Conservation (phyloP, 2,888 invertebrate species). For the Eretmocerus hayati region DNA sequence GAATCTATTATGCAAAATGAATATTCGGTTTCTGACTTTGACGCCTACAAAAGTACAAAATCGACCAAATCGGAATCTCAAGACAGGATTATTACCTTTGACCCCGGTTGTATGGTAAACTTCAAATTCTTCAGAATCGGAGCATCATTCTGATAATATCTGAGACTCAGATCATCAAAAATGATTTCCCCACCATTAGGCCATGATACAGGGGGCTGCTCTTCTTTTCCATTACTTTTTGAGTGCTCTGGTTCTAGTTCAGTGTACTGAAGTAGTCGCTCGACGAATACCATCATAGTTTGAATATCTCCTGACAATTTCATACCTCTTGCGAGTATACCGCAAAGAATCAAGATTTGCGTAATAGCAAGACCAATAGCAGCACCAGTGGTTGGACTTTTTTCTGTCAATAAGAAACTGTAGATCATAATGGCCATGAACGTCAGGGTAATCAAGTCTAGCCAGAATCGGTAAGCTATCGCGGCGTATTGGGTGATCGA, state of each 20-base stretch:
- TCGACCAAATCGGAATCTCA: no score
- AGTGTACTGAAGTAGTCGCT: slow-evolving; percentile 63
- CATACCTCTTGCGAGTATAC: slow-evolving; percentile 58
- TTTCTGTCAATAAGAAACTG: slow-evolving; percentile 52
- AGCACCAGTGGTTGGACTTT: slow-evolving; percentile 48
- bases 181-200: slow-evolving; percentile 50
- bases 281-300: slow-evolving; percentile 60
- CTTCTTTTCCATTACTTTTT: slow-evolving; percentile 53
- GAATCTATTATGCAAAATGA: no score
- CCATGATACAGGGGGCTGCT: slow-evolving; percentile 52
- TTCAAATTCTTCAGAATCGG: slow-evolving; percentile 51
- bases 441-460: slow-evolving; percentile 56
- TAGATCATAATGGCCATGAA: slow-evolving; percentile 52
- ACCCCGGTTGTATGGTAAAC: slow-evolving; percentile 50
- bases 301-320: slow-evolving; percentile 62
- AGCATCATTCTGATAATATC: slow-evolving; percentile 45
- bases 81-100: slow-evolving; percentile 54
- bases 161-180: slow-evolving; percentile 51
- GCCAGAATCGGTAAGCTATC: slow-evolving; percentile 55
- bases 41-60: no score
- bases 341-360: slow-evolving; percentile 49
- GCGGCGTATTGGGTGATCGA: slow-evolving; percentile 59
- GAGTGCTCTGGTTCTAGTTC: slow-evolving; percentile 62
- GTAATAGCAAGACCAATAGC: slow-evolving; percentile 52
- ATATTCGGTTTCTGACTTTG: no score